Base-by-base conservation (phyloP, 2,797 vertebrate genomes). In the Alfaro cultratus region DNA sequence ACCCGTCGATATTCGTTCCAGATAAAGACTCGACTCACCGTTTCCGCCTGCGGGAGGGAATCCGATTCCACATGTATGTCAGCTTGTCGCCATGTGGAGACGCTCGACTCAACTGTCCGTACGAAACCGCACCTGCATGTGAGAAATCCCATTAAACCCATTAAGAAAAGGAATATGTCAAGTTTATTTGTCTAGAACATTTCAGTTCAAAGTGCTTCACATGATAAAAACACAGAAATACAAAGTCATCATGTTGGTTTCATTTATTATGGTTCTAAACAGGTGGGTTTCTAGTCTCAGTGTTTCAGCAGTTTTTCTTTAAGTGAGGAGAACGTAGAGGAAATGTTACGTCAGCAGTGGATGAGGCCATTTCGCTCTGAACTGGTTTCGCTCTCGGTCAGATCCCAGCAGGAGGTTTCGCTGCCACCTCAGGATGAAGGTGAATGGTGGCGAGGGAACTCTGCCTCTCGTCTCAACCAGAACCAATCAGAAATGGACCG, bases 1-100 rank as follows among this genome's bases (percentile, higher is more conserved):
- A 96, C 74, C 88, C 76, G 78, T 98, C 97, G 3, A 94, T 98
- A 93, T 98, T 98, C 0, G 70, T 95, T 45, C 94, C 95, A 75
- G 94, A 95, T 81, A 93, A 95, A 72, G 94, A 92, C 49, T n/a
- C 70, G 5, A 94, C 95, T 29, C 43, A 74, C 0, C 94, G 95
- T 86, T 96, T 95, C 93, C 87, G 94, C 78, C 95, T 98, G 84
- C 93, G 90, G 70, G 96, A 97, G 21, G 95, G 95, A 78, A 84
- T 98, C 85, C 91, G 95, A 77, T 97, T 98, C 94, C 98, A 99
- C 86, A 96, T 99, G 90, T 98, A 96, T 0, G 92, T 98, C 86
- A 97, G 95, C 95, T 96, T 96, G 0, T 97, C 97, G 0, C 97
- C 98, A 26, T 99, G 98, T 2, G 98, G 98, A 87, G 98, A 98